Percentiles rank a stretch among this genome's conserved stretches.
phyloP scores from a whole-genome alignment of 2,113 vertebrate species.

The Petrocephalus microphthalmus region DNA sequence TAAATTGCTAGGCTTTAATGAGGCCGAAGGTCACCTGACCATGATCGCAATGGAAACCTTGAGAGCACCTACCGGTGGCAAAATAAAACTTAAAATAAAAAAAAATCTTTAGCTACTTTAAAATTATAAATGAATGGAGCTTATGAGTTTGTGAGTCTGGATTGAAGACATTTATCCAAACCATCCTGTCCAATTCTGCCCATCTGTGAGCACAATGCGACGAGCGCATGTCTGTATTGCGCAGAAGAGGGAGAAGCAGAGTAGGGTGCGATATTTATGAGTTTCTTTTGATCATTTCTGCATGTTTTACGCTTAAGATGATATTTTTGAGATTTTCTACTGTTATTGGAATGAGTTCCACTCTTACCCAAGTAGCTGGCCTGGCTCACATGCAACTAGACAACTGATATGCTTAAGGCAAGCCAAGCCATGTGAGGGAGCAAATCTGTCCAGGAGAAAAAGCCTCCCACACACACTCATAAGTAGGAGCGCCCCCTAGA shows the following conservation, averaged over 20 bases:
- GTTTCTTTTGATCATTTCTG: no score
- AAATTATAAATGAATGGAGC: neutral
- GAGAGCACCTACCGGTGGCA: neutral
- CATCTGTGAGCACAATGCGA: neutral
- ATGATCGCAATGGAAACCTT: neutral
- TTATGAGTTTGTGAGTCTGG: neutral
- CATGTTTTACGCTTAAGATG: neutral
- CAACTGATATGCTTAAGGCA: neutral
- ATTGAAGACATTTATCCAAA: neutral
- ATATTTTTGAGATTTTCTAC: neutral
- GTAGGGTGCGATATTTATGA: neutral
- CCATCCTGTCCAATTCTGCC: neutral
- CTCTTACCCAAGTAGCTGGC: neutral
- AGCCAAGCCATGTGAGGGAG: neutral
- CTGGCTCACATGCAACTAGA: neutral
- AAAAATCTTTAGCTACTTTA: neutral
- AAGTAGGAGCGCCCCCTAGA: conserved; percentile 37
- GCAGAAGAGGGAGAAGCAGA: neutral
- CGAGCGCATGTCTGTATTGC: neutral
- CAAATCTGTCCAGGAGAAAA: neutral
- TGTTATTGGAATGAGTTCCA: neutral
- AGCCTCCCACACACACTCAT: neutral
- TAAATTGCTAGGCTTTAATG: conserved; percentile 31
- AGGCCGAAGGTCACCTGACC: neutral
- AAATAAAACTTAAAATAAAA: neutral